Conservation (phyloP, 2,113 vertebrate genomes). For the Semnornis frantzii region DNA sequence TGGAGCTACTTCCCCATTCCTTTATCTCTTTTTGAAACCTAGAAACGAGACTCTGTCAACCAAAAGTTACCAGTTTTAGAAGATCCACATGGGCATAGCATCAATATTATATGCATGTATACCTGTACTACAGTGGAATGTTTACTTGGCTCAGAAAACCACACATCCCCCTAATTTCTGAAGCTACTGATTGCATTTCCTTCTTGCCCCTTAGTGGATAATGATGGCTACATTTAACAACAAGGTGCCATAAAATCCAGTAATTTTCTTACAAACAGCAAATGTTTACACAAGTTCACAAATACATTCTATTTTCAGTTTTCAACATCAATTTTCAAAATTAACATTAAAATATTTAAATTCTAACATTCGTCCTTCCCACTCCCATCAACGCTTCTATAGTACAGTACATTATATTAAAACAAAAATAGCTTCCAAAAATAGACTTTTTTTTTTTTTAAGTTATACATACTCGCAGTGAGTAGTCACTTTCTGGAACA, state of each 20-base stretch:
- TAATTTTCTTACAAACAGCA: neutral
- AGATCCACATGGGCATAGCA: neutral
- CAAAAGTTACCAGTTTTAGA: neutral
- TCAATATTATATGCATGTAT: neutral
- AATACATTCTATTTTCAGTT: neutral
- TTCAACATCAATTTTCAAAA: neutral
- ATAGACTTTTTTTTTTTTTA: neutral
- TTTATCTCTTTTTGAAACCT: neutral
- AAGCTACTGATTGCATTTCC: neutral
- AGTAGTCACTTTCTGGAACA: constrained; percentile 86
- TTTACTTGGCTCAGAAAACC: neutral
- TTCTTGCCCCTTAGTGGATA: neutral
- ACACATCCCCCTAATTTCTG: neutral
- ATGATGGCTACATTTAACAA: neutral
- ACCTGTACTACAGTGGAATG: neutral
- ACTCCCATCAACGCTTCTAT: neutral
- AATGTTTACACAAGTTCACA: neutral
- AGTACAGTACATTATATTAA: neutral
- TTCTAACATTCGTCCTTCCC: neutral
- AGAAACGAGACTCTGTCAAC: neutral
- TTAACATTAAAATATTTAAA: neutral
- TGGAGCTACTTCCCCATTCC: neutral
- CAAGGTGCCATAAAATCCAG: neutral
- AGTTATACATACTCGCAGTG: constrained; percentile 75
- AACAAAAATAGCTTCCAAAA: neutral